phyloP scores from a whole-genome alignment of 2,113 vertebrate species.

The Blennius ocellaris region DNA sequence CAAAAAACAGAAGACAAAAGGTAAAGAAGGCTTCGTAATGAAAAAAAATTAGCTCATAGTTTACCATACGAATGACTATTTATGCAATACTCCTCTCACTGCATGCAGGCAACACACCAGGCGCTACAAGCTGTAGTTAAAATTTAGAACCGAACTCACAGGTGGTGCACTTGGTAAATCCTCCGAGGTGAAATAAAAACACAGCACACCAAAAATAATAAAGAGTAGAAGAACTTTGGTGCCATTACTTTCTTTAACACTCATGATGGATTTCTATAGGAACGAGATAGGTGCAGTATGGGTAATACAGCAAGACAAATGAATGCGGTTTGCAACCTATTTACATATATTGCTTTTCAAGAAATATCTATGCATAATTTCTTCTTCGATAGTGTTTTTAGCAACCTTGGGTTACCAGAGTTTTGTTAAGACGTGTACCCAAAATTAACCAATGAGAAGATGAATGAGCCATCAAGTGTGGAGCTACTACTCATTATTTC shows the following conservation, averaged over 20 bases:
- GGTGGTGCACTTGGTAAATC: background rate
- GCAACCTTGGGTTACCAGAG: too few species aligned
- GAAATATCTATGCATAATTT: too few species aligned
- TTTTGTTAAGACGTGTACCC: too few species aligned
- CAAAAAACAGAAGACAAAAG: slow-evolving; percentile 21
- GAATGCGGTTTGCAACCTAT: too few species aligned
- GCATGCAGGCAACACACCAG: background rate
- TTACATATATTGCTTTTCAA: too few species aligned
- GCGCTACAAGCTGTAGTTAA: background rate
- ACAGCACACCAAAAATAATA: background rate
- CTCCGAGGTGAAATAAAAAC: background rate
- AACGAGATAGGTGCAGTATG: too few species aligned
- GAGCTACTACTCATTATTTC: too few species aligned
- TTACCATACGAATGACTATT: slow-evolving; percentile 9
- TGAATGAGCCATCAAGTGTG: too few species aligned
- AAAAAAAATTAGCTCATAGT: background rate
- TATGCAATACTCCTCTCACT: background rate
- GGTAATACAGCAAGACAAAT: too few species aligned
- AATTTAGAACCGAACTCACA: slow-evolving; percentile 16
- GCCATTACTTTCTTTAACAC: background rate
- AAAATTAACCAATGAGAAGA: too few species aligned
- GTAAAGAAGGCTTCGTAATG: background rate
- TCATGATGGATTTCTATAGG: too few species aligned
- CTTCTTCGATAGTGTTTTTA: too few species aligned
- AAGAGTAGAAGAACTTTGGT: background rate